Percentiles rank a stretch among this genome's conserved stretches.
Conservation (phyloP, 2,888 invertebrate genomes). For the Cataglyphis rosenhaueri region DNA sequence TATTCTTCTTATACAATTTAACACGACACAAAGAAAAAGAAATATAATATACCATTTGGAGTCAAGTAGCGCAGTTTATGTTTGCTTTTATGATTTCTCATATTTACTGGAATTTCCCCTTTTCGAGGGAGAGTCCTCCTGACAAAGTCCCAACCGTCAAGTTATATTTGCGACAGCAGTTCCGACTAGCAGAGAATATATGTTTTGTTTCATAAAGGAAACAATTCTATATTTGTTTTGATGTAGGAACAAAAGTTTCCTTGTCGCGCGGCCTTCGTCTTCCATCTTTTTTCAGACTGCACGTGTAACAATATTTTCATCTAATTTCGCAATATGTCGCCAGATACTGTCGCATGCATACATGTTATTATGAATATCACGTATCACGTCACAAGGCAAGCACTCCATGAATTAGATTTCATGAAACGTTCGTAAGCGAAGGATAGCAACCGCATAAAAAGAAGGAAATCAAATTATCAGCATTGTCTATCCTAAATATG, state of each 20-base stretch:
- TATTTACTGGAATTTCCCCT: not conserved
- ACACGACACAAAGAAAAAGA: constrained; percentile 1
- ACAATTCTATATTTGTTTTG: constrained; percentile 27
- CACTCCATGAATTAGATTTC: constrained; percentile 21
- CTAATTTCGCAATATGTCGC: not conserved
- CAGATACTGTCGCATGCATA: not conserved
- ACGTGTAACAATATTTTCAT: constrained; percentile 30
- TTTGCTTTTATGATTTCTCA: constrained; percentile 26
- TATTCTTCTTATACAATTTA: constrained; percentile 15
- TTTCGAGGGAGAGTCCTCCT: not conserved
- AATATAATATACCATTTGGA: not conserved
- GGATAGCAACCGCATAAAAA: constrained; percentile 28
- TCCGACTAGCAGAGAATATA: not conserved
- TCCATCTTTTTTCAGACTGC: not conserved
- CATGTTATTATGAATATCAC: constrained; percentile 11
- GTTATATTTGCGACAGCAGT: not conserved
- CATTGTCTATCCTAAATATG: constrained; percentile 20
- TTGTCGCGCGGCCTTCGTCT: not conserved
- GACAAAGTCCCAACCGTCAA: not conserved
- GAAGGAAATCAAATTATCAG: constrained; percentile 30
- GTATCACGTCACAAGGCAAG: not conserved
- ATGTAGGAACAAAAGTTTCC: not conserved
- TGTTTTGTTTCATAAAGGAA: constrained; percentile 2
- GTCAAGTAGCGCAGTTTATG: constrained; percentile 22
- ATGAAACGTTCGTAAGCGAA: constrained; percentile 16